A percentile compares a stretch with the other conserved stretches of the same genome.
Evolutionary conservation across 2,888 invertebrate genomes (phyloP).

Genomic region (Nemurella pictetii): DNA sequence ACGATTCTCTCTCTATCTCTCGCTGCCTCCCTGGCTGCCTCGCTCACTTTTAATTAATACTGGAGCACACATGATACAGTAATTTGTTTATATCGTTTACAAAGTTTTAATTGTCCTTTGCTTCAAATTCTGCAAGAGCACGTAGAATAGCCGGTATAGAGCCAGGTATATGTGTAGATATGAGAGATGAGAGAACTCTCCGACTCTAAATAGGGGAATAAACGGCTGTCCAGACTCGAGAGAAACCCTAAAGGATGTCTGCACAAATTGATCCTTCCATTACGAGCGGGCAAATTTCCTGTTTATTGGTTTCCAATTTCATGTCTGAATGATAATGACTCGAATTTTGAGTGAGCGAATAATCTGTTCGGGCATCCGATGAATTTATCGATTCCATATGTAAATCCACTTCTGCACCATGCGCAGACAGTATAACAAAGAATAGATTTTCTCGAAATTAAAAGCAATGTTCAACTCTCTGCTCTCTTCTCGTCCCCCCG

Average conservation of each 20-base stretch:
- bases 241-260: not conserved
- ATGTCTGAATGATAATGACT: conserved; percentile 7
- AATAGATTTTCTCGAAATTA: conserved; percentile 23
- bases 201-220: not conserved
- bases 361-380: not conserved
- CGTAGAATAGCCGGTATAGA: not conserved
- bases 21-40: not conserved
- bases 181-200: not conserved
- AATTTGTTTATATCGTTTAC: not conserved
- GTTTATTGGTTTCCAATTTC: conserved; percentile 29
- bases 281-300: conserved; percentile 9
- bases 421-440: conserved; percentile 10
- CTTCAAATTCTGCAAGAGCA: not conserved
- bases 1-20: not conserved
- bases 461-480: conserved; percentile 6
- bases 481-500: not conserved
- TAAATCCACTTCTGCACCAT: not conserved
- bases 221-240: not conserved
- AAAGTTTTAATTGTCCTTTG: not conserved
- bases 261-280: not conserved
- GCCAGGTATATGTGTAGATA: not conserved
- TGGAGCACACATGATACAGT: not conserved
- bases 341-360: conserved; percentile 26
- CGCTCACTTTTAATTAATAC: not conserved
- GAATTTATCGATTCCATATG: conserved; percentile 27